Conservation (phyloP, 2,113 vertebrate genomes). For the Solea solea region DNA sequence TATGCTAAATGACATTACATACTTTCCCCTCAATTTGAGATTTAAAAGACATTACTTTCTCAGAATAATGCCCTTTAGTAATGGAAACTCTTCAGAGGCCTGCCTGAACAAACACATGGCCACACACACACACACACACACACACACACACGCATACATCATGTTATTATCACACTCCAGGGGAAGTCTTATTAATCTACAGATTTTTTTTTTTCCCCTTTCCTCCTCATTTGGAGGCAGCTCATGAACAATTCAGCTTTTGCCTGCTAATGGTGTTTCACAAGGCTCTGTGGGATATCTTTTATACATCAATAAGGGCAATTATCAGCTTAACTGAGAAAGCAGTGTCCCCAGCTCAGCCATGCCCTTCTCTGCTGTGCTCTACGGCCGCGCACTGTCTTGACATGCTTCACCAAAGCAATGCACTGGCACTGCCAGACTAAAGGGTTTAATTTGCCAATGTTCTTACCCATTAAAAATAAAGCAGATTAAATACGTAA, state of each 20-base stretch:
- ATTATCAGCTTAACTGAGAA: conserved; percentile 86
- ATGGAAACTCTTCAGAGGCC: conserved; percentile 71
- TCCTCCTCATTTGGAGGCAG: conserved; percentile 80
- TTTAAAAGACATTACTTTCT: conserved; percentile 67
- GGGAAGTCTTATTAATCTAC: conserved; percentile 82
- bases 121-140: conserved; percentile 49
- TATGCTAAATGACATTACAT: conserved; percentile 65
- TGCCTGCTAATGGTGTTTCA: conserved; percentile 84
- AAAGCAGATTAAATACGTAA: conserved; percentile 13
- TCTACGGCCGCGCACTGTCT: conserved; percentile 40
- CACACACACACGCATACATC: conserved; percentile 56
- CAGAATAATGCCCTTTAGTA: conserved; percentile 66
- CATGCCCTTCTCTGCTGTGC: conserved; percentile 63
- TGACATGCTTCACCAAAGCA: conserved; percentile 46
- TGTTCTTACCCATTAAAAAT: conserved; percentile 5
- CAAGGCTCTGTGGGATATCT: conserved; percentile 85
- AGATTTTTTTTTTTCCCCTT: conserved; percentile 49
- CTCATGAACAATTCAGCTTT: conserved; percentile 85
- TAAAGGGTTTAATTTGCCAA: conserved; percentile 21
- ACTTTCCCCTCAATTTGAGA: conserved; percentile 65
- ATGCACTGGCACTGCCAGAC: conserved; percentile 16
- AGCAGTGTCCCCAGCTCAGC: conserved; percentile 75
- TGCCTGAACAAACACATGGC: conserved; percentile 57
- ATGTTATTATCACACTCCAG: conserved; percentile 77
- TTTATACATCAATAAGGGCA: conserved; percentile 88